phyloP scores from a whole-genome alignment of 2,888 invertebrate genomes.

The Idaea dimidiata region DNA sequence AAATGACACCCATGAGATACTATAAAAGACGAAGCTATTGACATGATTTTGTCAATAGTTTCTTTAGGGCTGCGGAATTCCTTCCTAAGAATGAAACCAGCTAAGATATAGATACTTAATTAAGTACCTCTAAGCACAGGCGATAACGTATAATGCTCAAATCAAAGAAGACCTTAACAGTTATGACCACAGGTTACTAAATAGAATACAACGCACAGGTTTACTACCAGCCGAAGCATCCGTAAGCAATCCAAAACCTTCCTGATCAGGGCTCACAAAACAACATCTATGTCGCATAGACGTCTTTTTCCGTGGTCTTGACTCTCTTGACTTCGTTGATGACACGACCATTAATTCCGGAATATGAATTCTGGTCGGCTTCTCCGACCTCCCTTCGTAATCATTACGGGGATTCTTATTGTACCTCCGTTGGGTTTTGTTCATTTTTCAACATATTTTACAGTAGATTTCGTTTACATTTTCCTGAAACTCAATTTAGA shows the following conservation, averaged over 20 bases:
- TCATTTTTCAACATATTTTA: background rate
- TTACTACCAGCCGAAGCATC: slow-evolving; percentile 11
- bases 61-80: too few relatives aligned
- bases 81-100: too few relatives aligned
- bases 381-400: background rate
- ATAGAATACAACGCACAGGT: background rate
- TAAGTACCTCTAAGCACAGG: too few relatives aligned
- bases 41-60: too few relatives aligned
- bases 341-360: background rate
- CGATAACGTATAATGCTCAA: too few relatives aligned
- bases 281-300: slow-evolving; percentile 33
- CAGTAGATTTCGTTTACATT: background rate
- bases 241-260: slow-evolving; percentile 41
- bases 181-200: too few relatives aligned
- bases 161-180: too few relatives aligned
- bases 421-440: background rate
- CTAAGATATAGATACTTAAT: too few relatives aligned
- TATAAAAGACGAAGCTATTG: too few relatives aligned
- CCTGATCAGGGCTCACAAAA: slow-evolving; percentile 38
- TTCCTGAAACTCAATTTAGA: background rate
- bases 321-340: background rate
- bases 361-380: background rate
- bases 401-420: background rate
- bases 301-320: background rate
- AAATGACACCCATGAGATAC: too few relatives aligned